Evolutionary conservation across 2,113 vertebrate genomes (phyloP).

Genomic region (Otus sunia): DNA sequence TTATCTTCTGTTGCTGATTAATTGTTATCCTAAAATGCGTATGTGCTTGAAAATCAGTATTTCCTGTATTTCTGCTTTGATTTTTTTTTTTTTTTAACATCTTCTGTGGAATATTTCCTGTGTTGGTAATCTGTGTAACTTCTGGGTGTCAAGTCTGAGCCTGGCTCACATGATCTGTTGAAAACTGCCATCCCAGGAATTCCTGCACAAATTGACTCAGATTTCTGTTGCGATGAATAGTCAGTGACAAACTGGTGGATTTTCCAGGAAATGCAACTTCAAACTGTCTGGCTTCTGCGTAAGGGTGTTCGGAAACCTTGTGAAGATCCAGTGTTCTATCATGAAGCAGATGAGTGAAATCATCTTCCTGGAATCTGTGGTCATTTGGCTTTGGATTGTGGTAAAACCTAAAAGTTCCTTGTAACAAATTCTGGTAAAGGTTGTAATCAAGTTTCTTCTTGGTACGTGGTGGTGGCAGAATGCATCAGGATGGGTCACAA

Average conservation of each 20-base stretch:
- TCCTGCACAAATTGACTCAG: slow-evolving; percentile 51
- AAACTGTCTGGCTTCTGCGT: slow-evolving; percentile 37
- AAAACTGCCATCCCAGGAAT: slow-evolving; percentile 23
- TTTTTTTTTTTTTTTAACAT: background rate
- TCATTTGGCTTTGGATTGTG: slow-evolving; percentile 36
- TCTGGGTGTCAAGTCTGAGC: background rate
- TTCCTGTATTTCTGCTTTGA: background rate
- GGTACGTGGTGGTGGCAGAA: background rate
- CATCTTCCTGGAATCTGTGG: slow-evolving; percentile 77
- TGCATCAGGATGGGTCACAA: background rate
- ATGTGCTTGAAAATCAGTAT: background rate
- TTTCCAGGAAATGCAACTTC: slow-evolving; percentile 71
- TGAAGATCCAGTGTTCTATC: slow-evolving; percentile 61
- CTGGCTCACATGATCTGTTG: background rate
- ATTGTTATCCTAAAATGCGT: background rate
- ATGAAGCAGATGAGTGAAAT: slow-evolving; percentile 66
- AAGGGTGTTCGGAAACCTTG: slow-evolving; percentile 29
- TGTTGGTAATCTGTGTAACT: background rate
- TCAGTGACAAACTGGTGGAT: slow-evolving; percentile 33
- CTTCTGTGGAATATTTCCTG: background rate
- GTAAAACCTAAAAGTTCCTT: slow-evolving; percentile 20
- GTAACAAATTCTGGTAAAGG: background rate
- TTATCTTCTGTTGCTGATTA: background rate
- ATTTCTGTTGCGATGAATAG: slow-evolving; percentile 35
- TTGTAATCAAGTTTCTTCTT: background rate